Base-by-base conservation (phyloP, 2,797 vertebrate genomes). In the Bucorvus abyssinicus region DNA sequence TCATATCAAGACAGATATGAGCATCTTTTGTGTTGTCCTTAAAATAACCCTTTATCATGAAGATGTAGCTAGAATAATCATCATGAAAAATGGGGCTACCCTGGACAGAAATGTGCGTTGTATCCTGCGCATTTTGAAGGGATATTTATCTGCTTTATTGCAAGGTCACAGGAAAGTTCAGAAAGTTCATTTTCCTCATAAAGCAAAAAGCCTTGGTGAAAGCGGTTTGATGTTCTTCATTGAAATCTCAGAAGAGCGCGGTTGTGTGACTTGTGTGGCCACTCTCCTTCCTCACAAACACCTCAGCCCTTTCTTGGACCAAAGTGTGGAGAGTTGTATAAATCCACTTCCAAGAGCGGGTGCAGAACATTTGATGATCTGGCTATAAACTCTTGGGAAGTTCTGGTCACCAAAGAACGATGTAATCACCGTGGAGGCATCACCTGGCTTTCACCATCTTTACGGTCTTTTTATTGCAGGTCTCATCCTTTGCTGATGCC, bases 1-100 rank as follows among this genome's bases (percentile, higher is more conserved):
- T 68, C 49, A 52, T 90, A 87, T 69, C 70, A 93, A 89, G 90
- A 88, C 52, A 93, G 88, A 95, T 93, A 63, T 23, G 36, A 96
- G 26, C 73, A 71, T 27, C 68, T 49, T 90, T 40, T 63, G 14
- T 75, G 24, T 12, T 90, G 70, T 91, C 90, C 65, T 91, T 65
- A 87, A 88, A 91, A 70, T 21, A 93, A 86, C 76, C 65, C 73
- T 91, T 89, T 36, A 57, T 81, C 82, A 67, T 45, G 79, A 67
- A 45, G 79, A 61, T 21, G 77, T 15, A 77, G 53, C 65, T 36
- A 68, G 61, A 88, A 86, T 65, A 70, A 96, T 93, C 83, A 16
- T 20, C 0, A 17, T 94, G 89, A 93, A 61, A 87, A 81, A 96
- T 74, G 69, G 55, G 53, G 49, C 49, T 27, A 14, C 18, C 29